phyloP scores from a whole-genome alignment of 1,140 invertebrate species.

The Glossosoma conforme region DNA sequence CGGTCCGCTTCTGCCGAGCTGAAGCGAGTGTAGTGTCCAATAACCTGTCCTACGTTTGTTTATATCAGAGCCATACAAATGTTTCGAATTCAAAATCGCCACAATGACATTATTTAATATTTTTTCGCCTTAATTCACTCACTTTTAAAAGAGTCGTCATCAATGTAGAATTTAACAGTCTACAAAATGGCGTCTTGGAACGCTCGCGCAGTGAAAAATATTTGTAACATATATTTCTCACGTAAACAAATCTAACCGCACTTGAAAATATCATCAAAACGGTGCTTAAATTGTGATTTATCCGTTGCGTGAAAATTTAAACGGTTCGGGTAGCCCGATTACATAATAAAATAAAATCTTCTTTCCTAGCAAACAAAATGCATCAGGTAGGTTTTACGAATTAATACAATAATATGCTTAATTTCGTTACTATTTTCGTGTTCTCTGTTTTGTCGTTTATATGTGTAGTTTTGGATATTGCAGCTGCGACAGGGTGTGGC shows the following conservation, averaged over 20 bases:
- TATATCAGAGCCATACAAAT: conserved; percentile 6
- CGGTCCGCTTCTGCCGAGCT: conserved; percentile 14
- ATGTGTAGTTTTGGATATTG: neutral
- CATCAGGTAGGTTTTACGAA: conserved; percentile 47
- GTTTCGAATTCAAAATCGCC: too few relatives aligned
- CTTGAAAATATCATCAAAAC: conserved; percentile 3
- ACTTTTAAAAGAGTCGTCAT: conserved; percentile 40
- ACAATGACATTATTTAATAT: too few relatives aligned
- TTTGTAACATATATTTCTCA: conserved; percentile 32
- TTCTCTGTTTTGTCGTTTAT: conserved; percentile 28
- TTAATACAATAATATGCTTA: conserved; percentile 37
- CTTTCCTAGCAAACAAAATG: conserved; percentile 39
- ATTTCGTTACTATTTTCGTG: conserved; percentile 33
- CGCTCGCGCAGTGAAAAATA: conserved; percentile 48
- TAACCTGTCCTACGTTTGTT: conserved; percentile 17
- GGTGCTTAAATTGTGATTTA: conserved; percentile 9
- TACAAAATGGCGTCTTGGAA: conserved; percentile 53
- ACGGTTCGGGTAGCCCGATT: conserved; percentile 2
- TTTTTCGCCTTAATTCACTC: neutral
- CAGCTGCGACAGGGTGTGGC: conserved; percentile 41
- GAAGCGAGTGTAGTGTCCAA: conserved; percentile 14
- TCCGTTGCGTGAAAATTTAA: conserved; percentile 6
- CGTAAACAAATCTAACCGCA: neutral
- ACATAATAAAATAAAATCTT: conserved; percentile 20
- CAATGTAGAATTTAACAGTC: conserved; percentile 43